Evolutionary conservation across 2,888 invertebrate species (phyloP).

Genomic region (Hydriomena furcata): DNA sequence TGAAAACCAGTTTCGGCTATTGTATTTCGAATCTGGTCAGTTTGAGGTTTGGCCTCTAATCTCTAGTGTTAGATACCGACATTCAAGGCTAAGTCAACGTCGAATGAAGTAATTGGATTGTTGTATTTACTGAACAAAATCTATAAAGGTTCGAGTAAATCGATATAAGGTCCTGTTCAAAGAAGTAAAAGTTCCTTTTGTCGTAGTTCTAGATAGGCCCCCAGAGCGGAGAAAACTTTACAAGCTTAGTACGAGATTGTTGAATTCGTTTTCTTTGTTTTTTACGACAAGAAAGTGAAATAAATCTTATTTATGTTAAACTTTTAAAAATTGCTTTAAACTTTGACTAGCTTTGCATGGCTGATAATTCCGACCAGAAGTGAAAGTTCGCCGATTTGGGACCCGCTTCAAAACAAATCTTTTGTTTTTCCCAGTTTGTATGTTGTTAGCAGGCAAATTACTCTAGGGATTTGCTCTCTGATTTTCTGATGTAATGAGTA

Average conservation of each 20-base stretch:
- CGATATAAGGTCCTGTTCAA: slow-evolving; percentile 17
- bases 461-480: no score
- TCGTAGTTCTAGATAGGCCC: slow-evolving; percentile 46
- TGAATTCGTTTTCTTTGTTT: slow-evolving; percentile 29
- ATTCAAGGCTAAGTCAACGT: slow-evolving; percentile 23
- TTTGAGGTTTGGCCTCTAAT: slow-evolving; percentile 10
- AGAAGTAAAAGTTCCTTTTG: slow-evolving; percentile 39
- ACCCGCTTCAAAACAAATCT: no score
- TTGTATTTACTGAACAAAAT: slow-evolving; percentile 16
- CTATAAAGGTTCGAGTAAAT: slow-evolving; percentile 8
- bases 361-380: no score
- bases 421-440: no score
- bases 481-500: no score
- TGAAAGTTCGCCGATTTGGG: no score
- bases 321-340: not conserved
- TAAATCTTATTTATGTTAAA: slow-evolving; percentile 4
- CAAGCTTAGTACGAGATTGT: slow-evolving; percentile 43
- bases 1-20: no score
- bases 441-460: no score
- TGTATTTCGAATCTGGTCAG: slow-evolving; percentile 1
- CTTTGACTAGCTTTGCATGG: not conserved
- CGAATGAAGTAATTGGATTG: slow-evolving; percentile 30
- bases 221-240: slow-evolving; percentile 48
- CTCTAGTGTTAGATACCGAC: slow-evolving; percentile 16
- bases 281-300: slow-evolving; percentile 15